These are phyloP conservation scores for Pseudoips prasinana DNA, from an alignment of 2,888 invertebrate species.

Conservation along the genomic window DNA sequence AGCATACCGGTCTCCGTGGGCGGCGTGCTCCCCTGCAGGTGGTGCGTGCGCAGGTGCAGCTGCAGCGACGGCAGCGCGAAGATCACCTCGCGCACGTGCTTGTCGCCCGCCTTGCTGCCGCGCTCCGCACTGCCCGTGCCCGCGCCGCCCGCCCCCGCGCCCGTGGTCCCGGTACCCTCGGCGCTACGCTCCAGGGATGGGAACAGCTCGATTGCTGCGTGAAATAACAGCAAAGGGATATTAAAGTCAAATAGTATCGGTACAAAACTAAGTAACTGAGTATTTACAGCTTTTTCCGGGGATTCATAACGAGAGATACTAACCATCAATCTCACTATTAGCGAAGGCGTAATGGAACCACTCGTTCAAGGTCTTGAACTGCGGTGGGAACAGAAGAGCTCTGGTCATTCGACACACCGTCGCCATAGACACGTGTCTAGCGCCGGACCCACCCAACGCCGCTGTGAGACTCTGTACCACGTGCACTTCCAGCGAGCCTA, in stretches of 20 bases:
- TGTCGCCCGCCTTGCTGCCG: conserved; percentile 80
- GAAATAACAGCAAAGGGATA: too few relatives aligned
- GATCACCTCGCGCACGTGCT: conserved; percentile 95
- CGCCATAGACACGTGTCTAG: conserved; percentile 93
- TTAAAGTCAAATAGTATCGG: too few relatives aligned
- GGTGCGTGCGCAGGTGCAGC: conserved; percentile 95
- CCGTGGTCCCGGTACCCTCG: conserved; percentile 48
- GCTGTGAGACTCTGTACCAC: conserved; percentile 95
- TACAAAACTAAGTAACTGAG: too few relatives aligned
- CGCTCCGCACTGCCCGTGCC: conserved; percentile 70
- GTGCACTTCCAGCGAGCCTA: conserved; percentile 85
- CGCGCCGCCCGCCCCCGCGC: conserved; percentile 60
- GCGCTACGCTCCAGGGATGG: conserved; percentile 91
- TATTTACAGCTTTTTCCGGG: too few relatives aligned
- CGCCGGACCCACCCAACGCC: conserved; percentile 70
- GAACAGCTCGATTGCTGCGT: conserved; percentile 92
- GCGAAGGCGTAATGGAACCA: conserved; percentile 99
- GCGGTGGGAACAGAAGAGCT: conserved; percentile 96
- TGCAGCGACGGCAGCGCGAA: conserved; percentile 97
- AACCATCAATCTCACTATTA: conserved; percentile 96
- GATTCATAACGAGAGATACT: background rate
- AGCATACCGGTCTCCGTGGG: conserved; percentile 83
- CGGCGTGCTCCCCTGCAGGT: conserved; percentile 88
- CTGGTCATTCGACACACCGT: conserved; percentile 96
- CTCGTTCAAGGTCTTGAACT: conserved; percentile 95